These are phyloP conservation scores for Mirounga angustirostris DNA, from an alignment of 2,113 vertebrate species.

Conservation along the genomic window DNA sequence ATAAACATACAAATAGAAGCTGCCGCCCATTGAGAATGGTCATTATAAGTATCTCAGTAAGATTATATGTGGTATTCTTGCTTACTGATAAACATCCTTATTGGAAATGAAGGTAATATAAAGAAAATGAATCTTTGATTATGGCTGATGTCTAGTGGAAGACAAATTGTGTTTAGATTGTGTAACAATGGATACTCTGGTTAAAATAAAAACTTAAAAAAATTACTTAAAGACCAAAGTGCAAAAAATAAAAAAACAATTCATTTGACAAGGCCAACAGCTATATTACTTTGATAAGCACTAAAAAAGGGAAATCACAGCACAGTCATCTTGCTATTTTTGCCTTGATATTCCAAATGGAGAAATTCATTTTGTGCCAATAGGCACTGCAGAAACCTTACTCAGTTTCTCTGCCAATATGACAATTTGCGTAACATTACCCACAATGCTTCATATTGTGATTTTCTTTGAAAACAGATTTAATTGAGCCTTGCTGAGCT, in stretches of 20 bases:
- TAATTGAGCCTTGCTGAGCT: slow-evolving; percentile 88
- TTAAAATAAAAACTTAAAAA: slow-evolving; percentile 65
- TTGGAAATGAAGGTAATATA: neutral
- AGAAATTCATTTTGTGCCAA: slow-evolving; percentile 83
- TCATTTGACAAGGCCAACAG: slow-evolving; percentile 58
- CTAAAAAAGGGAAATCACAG: slow-evolving; percentile 65
- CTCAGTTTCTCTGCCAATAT: slow-evolving; percentile 85
- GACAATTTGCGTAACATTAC: slow-evolving; percentile 87
- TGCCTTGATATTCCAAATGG: slow-evolving; percentile 70
- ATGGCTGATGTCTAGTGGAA: slow-evolving; percentile 58
- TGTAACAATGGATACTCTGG: slow-evolving; percentile 64
- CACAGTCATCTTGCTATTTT: slow-evolving; percentile 78
- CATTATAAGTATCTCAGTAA: neutral
- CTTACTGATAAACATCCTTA: neutral
- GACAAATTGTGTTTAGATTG: slow-evolving; percentile 58
- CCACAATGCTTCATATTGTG: slow-evolving; percentile 86
- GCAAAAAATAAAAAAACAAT: slow-evolving; percentile 78
- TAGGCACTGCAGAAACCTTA: slow-evolving; percentile 78
- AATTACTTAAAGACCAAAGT: slow-evolving; percentile 61
- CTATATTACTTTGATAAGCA: slow-evolving; percentile 78
- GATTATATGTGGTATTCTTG: neutral
- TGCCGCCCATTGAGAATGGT: neutral
- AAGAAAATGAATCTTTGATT: slow-evolving; percentile 77
- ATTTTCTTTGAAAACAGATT: slow-evolving; percentile 89
- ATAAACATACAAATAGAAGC: slow-evolving; percentile 3